Evolutionary conservation across 35 echinoderm and acorn worm genomes (phyloP), one percentile per base, ranked within the genome.

Genomic region (Strongylocentrotus purpuratus): DNA sequence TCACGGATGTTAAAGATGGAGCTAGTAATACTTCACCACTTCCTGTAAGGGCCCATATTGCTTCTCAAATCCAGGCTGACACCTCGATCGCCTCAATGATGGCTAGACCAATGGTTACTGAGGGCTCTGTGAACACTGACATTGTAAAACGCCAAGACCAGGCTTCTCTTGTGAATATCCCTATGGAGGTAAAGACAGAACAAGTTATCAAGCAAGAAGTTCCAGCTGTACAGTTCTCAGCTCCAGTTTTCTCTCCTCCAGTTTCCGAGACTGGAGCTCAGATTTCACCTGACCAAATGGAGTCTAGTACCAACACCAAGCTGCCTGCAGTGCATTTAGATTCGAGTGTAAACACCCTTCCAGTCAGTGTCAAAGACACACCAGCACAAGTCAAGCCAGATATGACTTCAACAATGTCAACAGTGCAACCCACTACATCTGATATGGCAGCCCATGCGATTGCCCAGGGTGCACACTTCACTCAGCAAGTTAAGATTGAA

Each of bases 191-290:
- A 4, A 46, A 33, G 28, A 46, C 46, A 18, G 91, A 92, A 92
- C 7, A 92, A 92, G 47, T 92, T 22, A 55, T 92, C 31, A 17
- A 55, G 48, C 46, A 92, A 92, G 91, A 52, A 31, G 46, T 55
- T 31, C 91, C 41, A 31, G 46, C 46, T 20, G 91, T 92, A 22
- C 45, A 92, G 48, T 92, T 92, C 31, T 33, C 91, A 0, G 32
- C 91, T 55, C 91, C 91, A 15, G 91, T 92, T 92, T 92, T 92
- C 28, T 55, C 48, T 13, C 46, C 91, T 48, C 45, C 32, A n/a
- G 47, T 17, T 55, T 2, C 32, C 17, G 46, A 92, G 1, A 14
- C 46, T 48, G 91, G 13, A 55, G 46, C 48, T 1, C 48, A 48
- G 91, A 55, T 92, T 46, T 11, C 32, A 28, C 91, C 91, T 2